These are phyloP conservation scores for Agrochola macilenta DNA, from an alignment of 2,888 invertebrate genomes.

Conservation along the genomic window DNA sequence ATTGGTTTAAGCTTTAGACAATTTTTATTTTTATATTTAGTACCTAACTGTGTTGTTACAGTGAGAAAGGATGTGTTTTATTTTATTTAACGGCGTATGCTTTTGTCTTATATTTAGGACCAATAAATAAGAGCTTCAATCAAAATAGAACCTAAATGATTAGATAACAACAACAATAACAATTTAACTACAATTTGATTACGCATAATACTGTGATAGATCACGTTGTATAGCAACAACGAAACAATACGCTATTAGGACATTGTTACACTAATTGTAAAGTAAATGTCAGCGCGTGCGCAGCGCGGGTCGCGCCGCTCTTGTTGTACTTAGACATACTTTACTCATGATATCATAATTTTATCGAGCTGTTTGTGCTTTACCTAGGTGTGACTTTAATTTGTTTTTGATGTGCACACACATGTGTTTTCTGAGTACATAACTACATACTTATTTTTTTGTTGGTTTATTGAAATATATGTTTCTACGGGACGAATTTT, in stretches of 20 bases:
- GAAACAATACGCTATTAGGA: slow-evolving; percentile 65
- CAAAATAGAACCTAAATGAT: neutral
- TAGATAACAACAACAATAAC: neutral
- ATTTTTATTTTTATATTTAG: neutral
- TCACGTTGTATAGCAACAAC: slow-evolving; percentile 34
- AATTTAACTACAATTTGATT: slow-evolving; percentile 16
- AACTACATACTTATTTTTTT: neutral
- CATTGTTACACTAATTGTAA: slow-evolving; percentile 64
- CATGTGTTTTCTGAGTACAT: slow-evolving; percentile 29
- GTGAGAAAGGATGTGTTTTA: no score
- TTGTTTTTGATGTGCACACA: slow-evolving; percentile 34
- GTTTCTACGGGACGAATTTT: neutral
- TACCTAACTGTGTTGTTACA: neutral
- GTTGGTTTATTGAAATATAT: slow-evolving; percentile 2
- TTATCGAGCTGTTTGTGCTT: slow-evolving; percentile 66
- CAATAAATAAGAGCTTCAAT: no score
- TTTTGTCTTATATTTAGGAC: neutral
- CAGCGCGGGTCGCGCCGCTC: slow-evolving; percentile 50
- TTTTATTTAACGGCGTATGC: neutral
- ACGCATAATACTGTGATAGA: slow-evolving; percentile 24
- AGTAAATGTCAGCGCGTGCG: slow-evolving; percentile 71
- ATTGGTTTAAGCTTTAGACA: no score
- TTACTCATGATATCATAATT: slow-evolving; percentile 73
- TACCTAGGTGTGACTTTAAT: slow-evolving; percentile 58
- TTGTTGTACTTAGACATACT: slow-evolving; percentile 66